phyloP scores from a whole-genome alignment of 2,113 vertebrate species.

The Prolemur simus region DNA sequence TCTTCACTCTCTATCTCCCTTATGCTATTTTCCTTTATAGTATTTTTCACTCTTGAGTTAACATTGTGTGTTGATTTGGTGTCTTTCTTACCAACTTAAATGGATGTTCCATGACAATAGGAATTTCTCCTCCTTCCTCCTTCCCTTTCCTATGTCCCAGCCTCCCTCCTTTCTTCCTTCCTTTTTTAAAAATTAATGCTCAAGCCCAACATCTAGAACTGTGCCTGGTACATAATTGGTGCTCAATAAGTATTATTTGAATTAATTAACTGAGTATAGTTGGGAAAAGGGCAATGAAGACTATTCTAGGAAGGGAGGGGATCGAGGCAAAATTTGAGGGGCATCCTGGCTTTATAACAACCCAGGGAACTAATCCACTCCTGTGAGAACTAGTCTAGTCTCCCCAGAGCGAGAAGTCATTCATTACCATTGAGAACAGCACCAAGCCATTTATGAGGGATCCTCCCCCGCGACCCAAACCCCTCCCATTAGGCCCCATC shows the following conservation, averaged over 20 bases:
- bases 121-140: not conserved
- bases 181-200: not conserved
- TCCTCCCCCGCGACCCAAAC: not conserved
- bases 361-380: not conserved
- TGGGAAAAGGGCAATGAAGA: not conserved
- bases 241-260: not conserved
- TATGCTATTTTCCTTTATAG: not conserved
- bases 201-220: not conserved
- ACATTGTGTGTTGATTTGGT: not conserved
- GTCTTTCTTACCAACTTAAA: not conserved
- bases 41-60: not conserved
- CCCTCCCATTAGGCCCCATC: not conserved
- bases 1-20: not conserved
- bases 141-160: not conserved
- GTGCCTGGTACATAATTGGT: not conserved
- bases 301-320: not conserved
- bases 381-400: not conserved
- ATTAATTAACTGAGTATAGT: not conserved
- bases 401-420: not conserved
- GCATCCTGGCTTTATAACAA: not conserved
- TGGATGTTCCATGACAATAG: not conserved
- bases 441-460: not conserved
- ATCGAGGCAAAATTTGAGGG: not conserved
- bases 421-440: not conserved
- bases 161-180: not conserved